phyloP scores from a whole-genome alignment of 2,113 vertebrate species.

The Prolemur simus region DNA sequence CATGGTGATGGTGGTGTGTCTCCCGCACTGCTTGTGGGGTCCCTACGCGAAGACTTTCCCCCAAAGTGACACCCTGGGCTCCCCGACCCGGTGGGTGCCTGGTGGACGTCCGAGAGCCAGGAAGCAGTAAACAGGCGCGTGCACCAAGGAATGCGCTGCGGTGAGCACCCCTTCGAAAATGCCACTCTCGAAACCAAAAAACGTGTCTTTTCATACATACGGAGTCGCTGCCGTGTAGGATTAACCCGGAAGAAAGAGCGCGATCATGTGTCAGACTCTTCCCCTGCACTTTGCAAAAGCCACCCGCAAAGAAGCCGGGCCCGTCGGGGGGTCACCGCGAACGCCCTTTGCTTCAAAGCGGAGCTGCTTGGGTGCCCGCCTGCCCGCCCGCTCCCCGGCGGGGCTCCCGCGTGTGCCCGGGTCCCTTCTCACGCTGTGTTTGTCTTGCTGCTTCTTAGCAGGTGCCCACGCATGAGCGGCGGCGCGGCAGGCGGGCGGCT shows the following conservation, averaged over 20 bases:
- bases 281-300: not conserved
- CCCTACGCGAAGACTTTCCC: too few relatives aligned
- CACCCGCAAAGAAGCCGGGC: not conserved
- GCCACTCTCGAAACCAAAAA: not conserved
- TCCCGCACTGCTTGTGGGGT: rapidly evolving
- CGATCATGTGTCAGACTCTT: rapidly evolving
- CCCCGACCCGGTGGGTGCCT: too few relatives aligned
- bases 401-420: not conserved
- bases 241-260: not conserved
- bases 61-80: rapidly evolving
- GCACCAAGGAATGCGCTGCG: not conserved
- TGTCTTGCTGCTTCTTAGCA: slow-evolving; percentile 90
- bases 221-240: not conserved
- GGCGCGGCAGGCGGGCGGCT: slow-evolving; percentile 79
- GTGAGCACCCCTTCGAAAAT: not conserved
- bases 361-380: not conserved
- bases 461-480: slow-evolving; percentile 89
- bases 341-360: too few relatives aligned
- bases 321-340: rapidly evolving
- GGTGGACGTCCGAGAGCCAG: not conserved
- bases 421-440: slow-evolving; percentile 84
- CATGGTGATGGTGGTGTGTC: too few relatives aligned
- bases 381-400: not conserved
- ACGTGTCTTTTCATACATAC: rapidly evolving
- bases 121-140: not conserved